Evolutionary conservation across 2,888 invertebrate species (phyloP).

Genomic region (Steinernema carpocapsae): DNA sequence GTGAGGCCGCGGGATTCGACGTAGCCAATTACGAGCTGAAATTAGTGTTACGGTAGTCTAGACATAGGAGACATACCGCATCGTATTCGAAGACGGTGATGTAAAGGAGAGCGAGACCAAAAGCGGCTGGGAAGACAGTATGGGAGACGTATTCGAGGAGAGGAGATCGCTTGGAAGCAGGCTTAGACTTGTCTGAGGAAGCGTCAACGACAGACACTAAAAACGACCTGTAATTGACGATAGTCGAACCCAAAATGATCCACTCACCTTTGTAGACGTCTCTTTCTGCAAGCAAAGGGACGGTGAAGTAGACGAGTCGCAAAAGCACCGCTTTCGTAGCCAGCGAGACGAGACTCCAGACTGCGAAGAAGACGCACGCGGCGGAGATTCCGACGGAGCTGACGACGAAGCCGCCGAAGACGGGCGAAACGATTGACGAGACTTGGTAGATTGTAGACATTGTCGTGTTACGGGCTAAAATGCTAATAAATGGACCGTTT

Average conservation of each 20-base stretch:
- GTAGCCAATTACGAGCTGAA: constrained; percentile 5
- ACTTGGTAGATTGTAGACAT: background rate
- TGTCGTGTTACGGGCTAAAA: background rate
- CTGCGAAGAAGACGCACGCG: background rate
- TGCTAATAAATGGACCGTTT: background rate
- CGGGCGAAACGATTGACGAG: background rate
- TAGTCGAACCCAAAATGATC: no score
- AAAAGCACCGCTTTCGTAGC: background rate
- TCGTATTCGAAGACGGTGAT: constrained; percentile 37
- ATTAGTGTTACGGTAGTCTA: background rate
- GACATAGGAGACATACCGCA: constrained; percentile 21
- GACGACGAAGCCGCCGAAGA: background rate
- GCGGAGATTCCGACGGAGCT: background rate
- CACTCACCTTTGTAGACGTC: background rate
- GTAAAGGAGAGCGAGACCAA: constrained; percentile 35
- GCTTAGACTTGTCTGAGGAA: background rate
- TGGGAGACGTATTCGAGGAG: constrained; percentile 17
- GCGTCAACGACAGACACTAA: background rate
- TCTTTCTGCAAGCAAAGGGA: background rate
- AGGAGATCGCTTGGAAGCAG: background rate
- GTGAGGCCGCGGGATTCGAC: background rate
- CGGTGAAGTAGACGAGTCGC: background rate
- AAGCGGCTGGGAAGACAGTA: constrained; percentile 33
- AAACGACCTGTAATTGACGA: no score
- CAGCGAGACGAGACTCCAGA: background rate